Conservation (phyloP, 2,888 invertebrate species). For the Schizaphis graminum region DNA sequence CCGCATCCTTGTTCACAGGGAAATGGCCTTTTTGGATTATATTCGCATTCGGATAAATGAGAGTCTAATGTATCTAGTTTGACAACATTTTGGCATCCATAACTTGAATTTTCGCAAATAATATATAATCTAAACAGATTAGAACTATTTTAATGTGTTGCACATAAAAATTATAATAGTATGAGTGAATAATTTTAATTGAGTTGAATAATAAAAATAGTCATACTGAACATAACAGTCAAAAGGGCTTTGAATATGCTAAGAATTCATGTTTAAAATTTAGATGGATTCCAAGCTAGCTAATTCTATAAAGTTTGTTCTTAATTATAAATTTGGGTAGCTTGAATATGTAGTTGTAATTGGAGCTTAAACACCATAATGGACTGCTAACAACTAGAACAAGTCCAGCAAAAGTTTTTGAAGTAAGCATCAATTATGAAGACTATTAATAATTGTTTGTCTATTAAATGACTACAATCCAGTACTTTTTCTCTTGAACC, state of each 20-base stretch:
- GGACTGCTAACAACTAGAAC: neutral
- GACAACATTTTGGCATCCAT: constrained; percentile 87
- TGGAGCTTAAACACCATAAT: neutral
- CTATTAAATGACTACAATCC: neutral
- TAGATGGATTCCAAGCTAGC: neutral
- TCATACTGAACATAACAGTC: neutral
- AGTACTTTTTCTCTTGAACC: neutral
- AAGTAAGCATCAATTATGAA: neutral
- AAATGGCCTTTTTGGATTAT: constrained; percentile 93
- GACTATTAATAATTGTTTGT: neutral
- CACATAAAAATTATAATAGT: neutral
- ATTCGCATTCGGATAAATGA: constrained; percentile 92
- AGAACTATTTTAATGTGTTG: neutral
- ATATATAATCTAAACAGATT: constrained; percentile 80
- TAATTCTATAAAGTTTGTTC: neutral
- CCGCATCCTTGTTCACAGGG: constrained; percentile 96
- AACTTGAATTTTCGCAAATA: constrained; percentile 89
- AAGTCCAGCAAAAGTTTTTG: neutral
- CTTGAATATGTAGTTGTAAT: neutral
- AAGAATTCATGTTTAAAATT: neutral
- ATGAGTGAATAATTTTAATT: neutral
- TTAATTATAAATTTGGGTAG: neutral
- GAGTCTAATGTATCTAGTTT: constrained; percentile 88
- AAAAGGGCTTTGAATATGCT: neutral
- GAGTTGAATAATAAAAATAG: neutral